Base-by-base conservation (phyloP, 2,888 invertebrate species). In the Hirtodrosophila alboralis region DNA sequence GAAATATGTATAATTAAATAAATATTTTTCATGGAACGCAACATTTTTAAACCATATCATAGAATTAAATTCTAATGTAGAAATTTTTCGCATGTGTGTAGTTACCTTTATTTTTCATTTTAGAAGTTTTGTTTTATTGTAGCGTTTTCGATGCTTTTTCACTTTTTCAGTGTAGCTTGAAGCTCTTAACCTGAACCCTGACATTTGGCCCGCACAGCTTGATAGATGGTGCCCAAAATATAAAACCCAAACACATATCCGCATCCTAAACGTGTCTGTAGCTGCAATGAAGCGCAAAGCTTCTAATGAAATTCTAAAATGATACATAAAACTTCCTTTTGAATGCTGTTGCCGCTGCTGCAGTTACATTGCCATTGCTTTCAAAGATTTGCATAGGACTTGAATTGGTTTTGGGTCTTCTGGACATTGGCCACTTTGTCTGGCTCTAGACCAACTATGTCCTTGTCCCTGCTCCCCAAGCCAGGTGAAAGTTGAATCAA, bases 251-350 rank as follows among this genome's bases (percentile, higher is more conserved):
- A 2, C 30, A 18, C 16, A 18, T 0, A 7, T 8, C 27, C 14
- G 21, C 18, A 41, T 34, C 28, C 30, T 14, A 23, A 30, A n/a
- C 40, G 40, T 48, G 43, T 44, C 58, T 45, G 58, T 52, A 52
- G 12, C 38, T 61, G 61, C 67, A 72, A 34, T 34, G 33, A 54
- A 48, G 59, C 65, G 44, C 47, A 52, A 45, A 52, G 73, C 61
- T 52, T 61, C 72, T 76, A 79, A 72, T 75, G 75, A 64, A 73
- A 73, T 70, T 66, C 75, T 64, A 64, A 79, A 77, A 62, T 62
- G 75, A 64, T 75, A 64, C 83, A 73, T 70, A 75, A 66, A 75
- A 78, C 79, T 63, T 66, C 47, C 53, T 43, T 18, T 60, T 52
- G 43, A 38, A 33, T 38, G 16, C 34, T 76, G 77, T 66, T 63